Conservation (phyloP, 2,113 vertebrate species). For the Chionomys nivalis region DNA sequence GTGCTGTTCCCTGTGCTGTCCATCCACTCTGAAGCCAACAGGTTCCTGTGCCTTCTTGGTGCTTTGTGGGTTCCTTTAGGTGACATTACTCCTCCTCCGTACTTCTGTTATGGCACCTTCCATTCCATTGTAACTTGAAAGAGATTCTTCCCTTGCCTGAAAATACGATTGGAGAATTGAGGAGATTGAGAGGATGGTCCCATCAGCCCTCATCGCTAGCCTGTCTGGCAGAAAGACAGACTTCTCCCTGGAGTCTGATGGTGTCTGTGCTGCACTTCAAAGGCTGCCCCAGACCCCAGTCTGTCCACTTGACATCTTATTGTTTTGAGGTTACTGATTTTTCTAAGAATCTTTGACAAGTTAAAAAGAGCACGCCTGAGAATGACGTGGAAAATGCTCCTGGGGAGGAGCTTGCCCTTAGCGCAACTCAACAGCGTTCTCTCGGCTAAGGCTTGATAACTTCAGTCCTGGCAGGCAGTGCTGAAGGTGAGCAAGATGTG, state of each 20-base stretch:
- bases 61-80: not conserved
- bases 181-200: not conserved
- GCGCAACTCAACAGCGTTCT: not conserved
- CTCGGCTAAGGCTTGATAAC: not conserved
- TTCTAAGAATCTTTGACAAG: conserved; percentile 9
- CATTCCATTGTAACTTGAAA: not conserved
- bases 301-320: not conserved
- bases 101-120: not conserved
- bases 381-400: not conserved
- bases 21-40: not conserved
- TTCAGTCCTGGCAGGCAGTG: not conserved
- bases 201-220: not conserved
- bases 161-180: conserved; percentile 4
- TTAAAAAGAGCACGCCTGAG: not conserved
- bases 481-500: conserved; percentile 12
- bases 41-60: not conserved
- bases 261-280: not conserved
- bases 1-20: accelerated
- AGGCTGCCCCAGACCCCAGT: not conserved
- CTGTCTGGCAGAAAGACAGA: not conserved
- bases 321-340: not conserved
- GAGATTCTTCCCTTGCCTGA: not conserved
- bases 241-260: not conserved
- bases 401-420: not conserved
- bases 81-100: not conserved